Base-by-base conservation (phyloP, 2,888 invertebrate genomes). In the Pterobdella sp. region DNA sequence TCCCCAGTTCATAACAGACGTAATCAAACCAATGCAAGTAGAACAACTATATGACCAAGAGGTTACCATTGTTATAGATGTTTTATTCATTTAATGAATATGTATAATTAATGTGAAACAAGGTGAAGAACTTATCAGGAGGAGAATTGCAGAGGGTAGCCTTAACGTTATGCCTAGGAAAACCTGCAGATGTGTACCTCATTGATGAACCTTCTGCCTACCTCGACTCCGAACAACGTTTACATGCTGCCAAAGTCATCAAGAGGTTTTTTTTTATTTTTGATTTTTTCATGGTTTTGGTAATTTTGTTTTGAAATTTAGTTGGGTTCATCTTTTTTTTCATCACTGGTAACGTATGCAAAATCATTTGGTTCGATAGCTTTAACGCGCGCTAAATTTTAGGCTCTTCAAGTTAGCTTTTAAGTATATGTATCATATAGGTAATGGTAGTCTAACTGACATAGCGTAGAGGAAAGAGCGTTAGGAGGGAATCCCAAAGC, bases 151-250 rank as follows among this genome's bases (percentile, higher is more conserved):
- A 98, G 85, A 88, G 98, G 81, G 94, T 98, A 32, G 98, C 98
- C 0, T 84, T 99, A 82, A 91, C 94, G 72, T 87, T 98, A 29
- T 98, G 98, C 81, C 87, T 98, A 31, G 98, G 98, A 68, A 97
- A 96, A 84, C 97, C 97, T 0, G 98, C 98, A 0, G 96, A 97
- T 85, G 97, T 98, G 1, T 98, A 98, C 85, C 89, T 98, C 32
- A 92, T 98, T 79, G 98, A 98, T 82, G 98, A 98, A 85, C 97
- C 97, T 0, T 97, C 96, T 22, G 98, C 98, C 66, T 98, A 99
- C 85, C 87, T 98, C 76, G 98, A 99, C 85, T 99, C 98, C 1
- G 98, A 98, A 82, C 98, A 98, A 86, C 98, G 98, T 94, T 87
- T 98, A 72, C 94, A 97, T 74, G 96, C 97, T 76, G 97, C 98